phyloP scores from a whole-genome alignment of 2,888 invertebrate genomes.

The Drosophila austrosaltans region DNA sequence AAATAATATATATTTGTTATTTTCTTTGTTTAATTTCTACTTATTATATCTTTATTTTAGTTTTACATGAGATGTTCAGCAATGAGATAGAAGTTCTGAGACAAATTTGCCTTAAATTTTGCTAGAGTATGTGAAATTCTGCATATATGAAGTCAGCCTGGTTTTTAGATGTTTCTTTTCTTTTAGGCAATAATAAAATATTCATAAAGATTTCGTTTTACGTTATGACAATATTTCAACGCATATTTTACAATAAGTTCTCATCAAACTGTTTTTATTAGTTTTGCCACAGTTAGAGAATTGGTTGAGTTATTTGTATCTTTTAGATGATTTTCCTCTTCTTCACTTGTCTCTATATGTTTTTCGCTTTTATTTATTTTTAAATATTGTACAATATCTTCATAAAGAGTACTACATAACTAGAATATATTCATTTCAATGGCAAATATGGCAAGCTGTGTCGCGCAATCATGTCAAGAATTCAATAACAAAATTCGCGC shows the following conservation, averaged over 20 bases:
- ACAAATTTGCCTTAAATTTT: neutral
- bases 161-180: constrained; percentile 40
- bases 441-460: constrained; percentile 65
- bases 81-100: no score
- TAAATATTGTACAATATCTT: constrained; percentile 11
- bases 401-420: constrained; percentile 28
- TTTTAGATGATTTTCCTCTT: neutral
- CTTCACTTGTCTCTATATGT: neutral
- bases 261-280: constrained; percentile 42
- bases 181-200: constrained; percentile 78
- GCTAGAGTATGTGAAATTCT: neutral
- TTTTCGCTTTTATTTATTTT: neutral
- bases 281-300: constrained; percentile 25
- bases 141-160: neutral
- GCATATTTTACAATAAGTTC: constrained; percentile 59
- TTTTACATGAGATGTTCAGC: no score
- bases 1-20: no score
- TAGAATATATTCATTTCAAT: constrained; percentile 63
- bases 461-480: constrained; percentile 76
- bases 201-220: constrained; percentile 76
- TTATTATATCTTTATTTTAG: no score
- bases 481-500: constrained; percentile 73
- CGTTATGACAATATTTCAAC: constrained; percentile 47
- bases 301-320: constrained; percentile 45
- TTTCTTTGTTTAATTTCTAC: no score